phyloP scores from a whole-genome alignment of 1,140 invertebrate genomes.

The Diorhabda elongata region DNA sequence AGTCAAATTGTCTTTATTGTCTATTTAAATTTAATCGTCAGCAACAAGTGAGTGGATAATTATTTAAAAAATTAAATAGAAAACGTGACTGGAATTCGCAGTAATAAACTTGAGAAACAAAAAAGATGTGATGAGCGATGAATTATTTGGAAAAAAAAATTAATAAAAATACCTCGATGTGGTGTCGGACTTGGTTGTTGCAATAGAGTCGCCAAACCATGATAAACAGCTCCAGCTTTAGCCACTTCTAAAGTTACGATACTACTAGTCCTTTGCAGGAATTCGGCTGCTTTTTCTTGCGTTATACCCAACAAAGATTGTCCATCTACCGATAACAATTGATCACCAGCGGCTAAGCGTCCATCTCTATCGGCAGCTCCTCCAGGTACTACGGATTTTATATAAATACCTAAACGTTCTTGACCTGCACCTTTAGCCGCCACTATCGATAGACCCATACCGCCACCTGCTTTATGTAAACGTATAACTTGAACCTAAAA shows the following conservation, averaged over 20 bases:
- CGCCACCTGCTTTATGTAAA: slow-evolving; percentile 84
- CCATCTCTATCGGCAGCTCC: slow-evolving; percentile 94
- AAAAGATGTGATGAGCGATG: background rate
- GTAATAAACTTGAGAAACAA: background rate
- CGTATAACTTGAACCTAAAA: slow-evolving; percentile 77
- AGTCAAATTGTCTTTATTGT: too few relatives aligned
- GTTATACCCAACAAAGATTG: slow-evolving; percentile 90
- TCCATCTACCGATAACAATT: slow-evolving; percentile 94
- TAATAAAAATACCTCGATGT: slow-evolving; percentile 62
- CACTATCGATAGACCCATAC: slow-evolving; percentile 91
- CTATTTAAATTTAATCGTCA: too few relatives aligned
- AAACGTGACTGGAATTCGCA: background rate
- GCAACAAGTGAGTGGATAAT: too few relatives aligned
- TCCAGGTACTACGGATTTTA: slow-evolving; percentile 94
- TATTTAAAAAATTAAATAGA: too few relatives aligned
- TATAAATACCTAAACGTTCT: slow-evolving; percentile 91
- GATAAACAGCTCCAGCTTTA: slow-evolving; percentile 94
- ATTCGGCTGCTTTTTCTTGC: slow-evolving; percentile 95
- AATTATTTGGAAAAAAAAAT: background rate
- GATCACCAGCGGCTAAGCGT: slow-evolving; percentile 92
- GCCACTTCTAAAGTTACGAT: slow-evolving; percentile 93
- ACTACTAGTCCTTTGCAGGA: slow-evolving; percentile 89
- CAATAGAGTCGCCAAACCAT: slow-evolving; percentile 89
- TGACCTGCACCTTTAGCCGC: slow-evolving; percentile 90
- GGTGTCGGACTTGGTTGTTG: slow-evolving; percentile 86